Conservation (phyloP, 2,113 vertebrate species). For the Callithrix jacchus region DNA sequence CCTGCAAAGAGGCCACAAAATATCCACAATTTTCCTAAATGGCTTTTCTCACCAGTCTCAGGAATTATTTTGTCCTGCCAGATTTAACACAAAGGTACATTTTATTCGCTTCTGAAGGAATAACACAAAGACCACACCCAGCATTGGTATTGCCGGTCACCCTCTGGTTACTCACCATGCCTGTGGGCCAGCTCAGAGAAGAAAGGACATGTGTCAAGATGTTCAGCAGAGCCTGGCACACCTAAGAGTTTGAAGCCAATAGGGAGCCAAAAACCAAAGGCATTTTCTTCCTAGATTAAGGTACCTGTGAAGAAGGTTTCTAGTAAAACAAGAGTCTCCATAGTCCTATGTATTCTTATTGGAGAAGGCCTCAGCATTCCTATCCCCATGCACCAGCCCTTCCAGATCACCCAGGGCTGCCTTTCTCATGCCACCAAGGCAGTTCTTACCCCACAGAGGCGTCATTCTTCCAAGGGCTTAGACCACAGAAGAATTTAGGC, state of each 20-base stretch:
- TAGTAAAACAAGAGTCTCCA: not conserved
- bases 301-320: not conserved
- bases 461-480: conserved; percentile 21
- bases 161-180: not conserved
- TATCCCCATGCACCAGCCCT: not conserved
- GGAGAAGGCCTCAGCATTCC: not conserved
- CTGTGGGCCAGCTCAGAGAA: not conserved
- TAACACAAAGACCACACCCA: not conserved
- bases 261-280: not conserved
- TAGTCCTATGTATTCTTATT: not conserved
- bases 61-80: not conserved
- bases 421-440: not conserved
- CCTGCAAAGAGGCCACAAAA: not conserved
- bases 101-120: conserved; percentile 12
- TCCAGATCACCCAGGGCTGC: not conserved
- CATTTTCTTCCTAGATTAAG: not conserved
- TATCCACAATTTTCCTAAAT: not conserved
- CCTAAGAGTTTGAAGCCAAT: not conserved
- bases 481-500: conserved; percentile 2
- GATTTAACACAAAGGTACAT: not conserved
- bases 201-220: not conserved
- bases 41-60: not conserved
- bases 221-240: not conserved
- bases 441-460: not conserved
- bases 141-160: not conserved